Evolutionary conservation across 2,797 vertebrate species (phyloP), one percentile per base, ranked within the genome.

Genomic region (Enteromius mattozi): DNA sequence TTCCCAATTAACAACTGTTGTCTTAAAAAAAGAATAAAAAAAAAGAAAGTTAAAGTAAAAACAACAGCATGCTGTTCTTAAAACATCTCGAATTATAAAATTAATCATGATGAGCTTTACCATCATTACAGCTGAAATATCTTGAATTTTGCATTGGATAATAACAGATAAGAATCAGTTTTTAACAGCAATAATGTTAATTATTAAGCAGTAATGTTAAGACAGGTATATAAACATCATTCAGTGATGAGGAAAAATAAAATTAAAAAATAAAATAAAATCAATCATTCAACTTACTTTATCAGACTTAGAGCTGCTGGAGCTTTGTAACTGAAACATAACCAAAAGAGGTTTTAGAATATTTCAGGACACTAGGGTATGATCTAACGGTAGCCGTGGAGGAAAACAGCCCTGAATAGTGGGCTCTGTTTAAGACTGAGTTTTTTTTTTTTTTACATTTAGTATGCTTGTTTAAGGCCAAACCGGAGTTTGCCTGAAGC

Each of bases 251-350:
- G 0, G 8, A 82, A 72, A 35, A 35, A 35, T 35, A 35, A 35
- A 35, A 35, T 35, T n/a, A n/a, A 33, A 69, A 30, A 12, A 80
- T 3, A 2, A 87, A 88, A 80, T 4, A 2, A 87, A 88, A 61
- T 84, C 77, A 87, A 86, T 61, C 76, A 91, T 88, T 89, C 84
- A 88, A 95, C 94, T 95, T 95, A 95, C 94, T 95, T 94, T 95
- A 80, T 66, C 86, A 87, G 86, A 86, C 85, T 86, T 89, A 86
- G 86, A 81, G 89, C 91, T 81, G 80, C 89, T 88, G 86, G 93
- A 92, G 91, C 93, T 92, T 91, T 94, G 93, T 89, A 91, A 95
- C 94, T 95, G 93, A 94, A 95, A 95, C 94, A 92, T 89, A 95
- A 94, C 93, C 91, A 87, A 92, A 92, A 92, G 81, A 86, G 56